Evolutionary conservation across 2,113 vertebrate genomes (phyloP), one percentile per base, ranked within the genome.

Genomic region (Petrocephalus zakoni): DNA sequence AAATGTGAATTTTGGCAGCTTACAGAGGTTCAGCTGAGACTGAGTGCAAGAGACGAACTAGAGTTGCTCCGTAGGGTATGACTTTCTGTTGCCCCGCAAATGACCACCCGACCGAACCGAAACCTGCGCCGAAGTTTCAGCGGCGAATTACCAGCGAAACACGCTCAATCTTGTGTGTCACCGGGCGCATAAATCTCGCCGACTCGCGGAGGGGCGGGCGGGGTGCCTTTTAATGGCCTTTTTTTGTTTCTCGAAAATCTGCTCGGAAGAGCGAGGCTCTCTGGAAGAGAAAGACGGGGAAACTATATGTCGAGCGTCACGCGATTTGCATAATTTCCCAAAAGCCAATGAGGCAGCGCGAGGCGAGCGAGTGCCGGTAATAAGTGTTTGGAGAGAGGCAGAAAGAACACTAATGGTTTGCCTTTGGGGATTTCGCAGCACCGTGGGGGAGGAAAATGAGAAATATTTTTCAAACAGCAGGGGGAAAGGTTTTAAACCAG

Each of bases 381-480:
- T 99, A 98, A 98, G 97, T 98, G 97, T 98, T 99, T 97, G 98
- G 95, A 97, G 96, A 97, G 97, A 97, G 97, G 96, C 97, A 97
- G 97, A 97, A 97, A 98, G 97, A 97, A 97, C 97, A 97, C 98
- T 99, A 99, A 99, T 99, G 98, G 97, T 97, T 97, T 97, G 98
- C 98, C 98, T 98, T 98, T 99, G 98, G 98, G 98, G 98, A 99
- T 98, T 99, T 99, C 97, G 97, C 96, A 97, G 97, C 98, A 97
- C 98, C 98, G 98, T 98, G 98, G 98, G 98, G 98, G 97, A 98
- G 94, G 97, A 98, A 99, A 98, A 99, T 99, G 98, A 99, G 98
- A 98, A 99, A 99, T 99, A 99, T 99, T 99, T 99, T 99, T 99
- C 98, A 99, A 99, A 99, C 98, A 99, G 98, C 98, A 96, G 98